Percentiles rank a stretch among this genome's conserved stretches.
Evolutionary conservation across 2,797 vertebrate species (phyloP).

Genomic region (Podarcis siculus): DNA sequence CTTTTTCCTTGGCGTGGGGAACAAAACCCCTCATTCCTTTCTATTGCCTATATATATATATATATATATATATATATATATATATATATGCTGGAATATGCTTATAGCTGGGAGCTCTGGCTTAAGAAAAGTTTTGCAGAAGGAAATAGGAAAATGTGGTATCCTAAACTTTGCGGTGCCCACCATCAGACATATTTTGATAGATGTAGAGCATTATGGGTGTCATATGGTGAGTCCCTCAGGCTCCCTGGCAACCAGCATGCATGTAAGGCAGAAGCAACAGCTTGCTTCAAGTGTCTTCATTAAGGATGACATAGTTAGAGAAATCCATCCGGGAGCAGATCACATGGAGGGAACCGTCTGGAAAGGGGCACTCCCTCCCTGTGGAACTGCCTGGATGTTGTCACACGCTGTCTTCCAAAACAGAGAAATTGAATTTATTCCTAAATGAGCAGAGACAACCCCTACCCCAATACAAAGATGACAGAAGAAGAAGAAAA

Average conservation of each 20-base stretch:
- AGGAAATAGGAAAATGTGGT: constrained; percentile 45
- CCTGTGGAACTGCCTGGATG: constrained; percentile 63
- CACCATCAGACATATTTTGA: constrained; percentile 60
- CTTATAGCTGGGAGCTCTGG: constrained; percentile 30
- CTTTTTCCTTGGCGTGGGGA: not conserved
- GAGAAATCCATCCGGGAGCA: constrained; percentile 66
- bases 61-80: too few species aligned
- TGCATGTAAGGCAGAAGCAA: constrained; percentile 63
- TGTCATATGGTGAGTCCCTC: constrained; percentile 72
- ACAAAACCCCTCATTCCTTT: not conserved
- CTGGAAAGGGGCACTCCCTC: constrained; percentile 67
- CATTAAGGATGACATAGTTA: constrained; percentile 70
- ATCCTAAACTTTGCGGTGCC: constrained; percentile 63
- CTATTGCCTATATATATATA: too few species aligned
- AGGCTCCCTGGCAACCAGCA: constrained; percentile 72
- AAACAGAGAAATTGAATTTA: constrained; percentile 63
- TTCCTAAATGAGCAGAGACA: constrained; percentile 67
- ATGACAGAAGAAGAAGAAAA: constrained; percentile 59
- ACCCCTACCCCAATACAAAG: constrained; percentile 57
- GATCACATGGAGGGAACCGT: constrained; percentile 66
- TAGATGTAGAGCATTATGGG: constrained; percentile 53
- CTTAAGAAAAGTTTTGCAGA: constrained; percentile 45
- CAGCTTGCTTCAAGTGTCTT: constrained; percentile 71
- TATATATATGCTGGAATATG: not conserved
- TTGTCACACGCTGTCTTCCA: constrained; percentile 63